Percentiles rank a stretch among this genome's conserved stretches.
Evolutionary conservation across 2,113 vertebrate species (phyloP).

Genomic region (Urocynchramus pylzowi): DNA sequence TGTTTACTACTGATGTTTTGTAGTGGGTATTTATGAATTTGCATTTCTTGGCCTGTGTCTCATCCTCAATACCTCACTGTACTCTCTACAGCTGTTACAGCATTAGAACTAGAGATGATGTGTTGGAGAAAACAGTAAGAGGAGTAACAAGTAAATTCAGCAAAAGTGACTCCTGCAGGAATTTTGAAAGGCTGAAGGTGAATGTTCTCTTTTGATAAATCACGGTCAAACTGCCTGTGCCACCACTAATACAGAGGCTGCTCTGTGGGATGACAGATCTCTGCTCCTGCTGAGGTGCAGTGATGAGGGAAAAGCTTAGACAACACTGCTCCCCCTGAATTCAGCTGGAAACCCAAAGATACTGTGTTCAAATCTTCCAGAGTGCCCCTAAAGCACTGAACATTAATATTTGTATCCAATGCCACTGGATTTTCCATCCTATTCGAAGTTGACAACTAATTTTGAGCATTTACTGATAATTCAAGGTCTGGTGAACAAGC

Average conservation of each 20-base stretch:
- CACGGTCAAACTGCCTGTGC: not conserved
- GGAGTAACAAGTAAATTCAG: not conserved
- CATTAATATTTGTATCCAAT: not conserved
- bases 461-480: not conserved
- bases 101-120: not conserved
- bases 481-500: conserved; percentile 18
- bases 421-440: not conserved
- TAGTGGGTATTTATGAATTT: not conserved
- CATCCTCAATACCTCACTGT: not conserved
- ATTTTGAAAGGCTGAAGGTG: not conserved
- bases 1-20: not conserved
- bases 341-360: not conserved
- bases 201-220: not conserved
- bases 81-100: not conserved
- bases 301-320: not conserved
- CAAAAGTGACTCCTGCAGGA: not conserved
- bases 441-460: not conserved
- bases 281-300: not conserved
- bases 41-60: not conserved
- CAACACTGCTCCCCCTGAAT: not conserved
- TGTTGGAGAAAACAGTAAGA: not conserved
- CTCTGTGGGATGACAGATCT: not conserved
- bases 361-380: not conserved
- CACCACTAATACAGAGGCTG: not conserved
- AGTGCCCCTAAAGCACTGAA: not conserved